phyloP scores from a whole-genome alignment of 2,888 invertebrate species.

The Papilio elwesi region DNA sequence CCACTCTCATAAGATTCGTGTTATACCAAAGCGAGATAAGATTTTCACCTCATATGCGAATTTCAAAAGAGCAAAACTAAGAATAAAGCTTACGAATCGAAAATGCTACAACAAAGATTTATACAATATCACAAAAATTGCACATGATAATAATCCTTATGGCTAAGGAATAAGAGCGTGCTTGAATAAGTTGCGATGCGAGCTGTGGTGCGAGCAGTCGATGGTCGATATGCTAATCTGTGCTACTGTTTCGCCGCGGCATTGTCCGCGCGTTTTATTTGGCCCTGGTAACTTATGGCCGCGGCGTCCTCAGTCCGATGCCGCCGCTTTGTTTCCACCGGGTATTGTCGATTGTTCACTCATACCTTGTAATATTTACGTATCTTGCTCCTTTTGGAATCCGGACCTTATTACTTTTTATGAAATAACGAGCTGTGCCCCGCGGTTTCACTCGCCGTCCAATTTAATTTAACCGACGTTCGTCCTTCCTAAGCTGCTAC shows the following conservation, averaged over 20 bases:
- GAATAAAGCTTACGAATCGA: constrained; percentile 42
- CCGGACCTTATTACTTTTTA: constrained; percentile 39
- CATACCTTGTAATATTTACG: constrained; percentile 52
- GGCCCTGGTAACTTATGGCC: constrained; percentile 67
- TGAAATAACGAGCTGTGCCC: constrained; percentile 8
- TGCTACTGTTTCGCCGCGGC: constrained; percentile 74
- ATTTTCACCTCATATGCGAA: constrained; percentile 45
- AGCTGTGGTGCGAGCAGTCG: constrained; percentile 51
- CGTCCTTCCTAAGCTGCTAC: no score
- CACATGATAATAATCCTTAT: constrained; percentile 13
- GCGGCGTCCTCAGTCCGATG: constrained; percentile 51
- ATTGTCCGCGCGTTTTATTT: constrained; percentile 61
- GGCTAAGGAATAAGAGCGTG: background rate
- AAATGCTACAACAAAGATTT: constrained; percentile 21
- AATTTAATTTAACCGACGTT: no score
- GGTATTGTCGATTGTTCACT: constrained; percentile 68
- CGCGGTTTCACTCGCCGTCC: no score
- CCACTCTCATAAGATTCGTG: constrained; percentile 4
- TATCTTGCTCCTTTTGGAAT: constrained; percentile 42
- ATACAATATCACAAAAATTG: background rate
- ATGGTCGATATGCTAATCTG: constrained; percentile 76
- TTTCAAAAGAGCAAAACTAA: constrained; percentile 53
- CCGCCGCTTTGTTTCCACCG: constrained; percentile 53
- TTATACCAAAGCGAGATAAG: constrained; percentile 35
- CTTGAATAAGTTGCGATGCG: constrained; percentile 10